phyloP scores from a whole-genome alignment of 2,797 vertebrate species.

The Sebastes alutus region DNA sequence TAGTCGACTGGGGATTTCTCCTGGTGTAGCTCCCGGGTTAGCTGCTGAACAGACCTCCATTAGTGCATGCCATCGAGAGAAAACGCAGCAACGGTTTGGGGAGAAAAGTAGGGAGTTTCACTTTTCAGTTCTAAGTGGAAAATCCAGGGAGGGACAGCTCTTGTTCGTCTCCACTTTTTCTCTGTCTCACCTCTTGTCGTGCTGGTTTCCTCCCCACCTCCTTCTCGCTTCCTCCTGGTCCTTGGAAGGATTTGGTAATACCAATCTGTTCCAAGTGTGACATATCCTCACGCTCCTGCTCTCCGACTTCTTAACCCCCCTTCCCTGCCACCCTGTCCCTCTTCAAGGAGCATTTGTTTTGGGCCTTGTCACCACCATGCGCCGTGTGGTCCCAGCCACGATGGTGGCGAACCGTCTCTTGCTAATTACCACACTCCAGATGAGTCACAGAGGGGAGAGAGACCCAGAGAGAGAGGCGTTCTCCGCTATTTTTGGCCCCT shows the following conservation, averaged over 20 bases:
- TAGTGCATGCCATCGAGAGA: not conserved
- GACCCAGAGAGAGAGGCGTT: conserved; percentile 41
- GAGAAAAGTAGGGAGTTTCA: conserved; percentile 11
- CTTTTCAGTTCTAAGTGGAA: conserved; percentile 41
- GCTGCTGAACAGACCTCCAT: conserved; percentile 47
- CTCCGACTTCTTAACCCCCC: conserved; percentile 11
- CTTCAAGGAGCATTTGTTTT: conserved; percentile 77
- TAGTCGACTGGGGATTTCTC: conserved; percentile 39
- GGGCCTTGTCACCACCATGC: conserved; percentile 68
- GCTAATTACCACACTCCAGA: conserved; percentile 79
- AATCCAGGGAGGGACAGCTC: conserved; percentile 27
- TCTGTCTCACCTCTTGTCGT: conserved; percentile 51
- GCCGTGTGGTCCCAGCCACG: conserved; percentile 71
- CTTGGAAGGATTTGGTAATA: conserved; percentile 75
- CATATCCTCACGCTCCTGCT: conserved; percentile 51
- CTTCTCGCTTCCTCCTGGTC: conserved; percentile 33
- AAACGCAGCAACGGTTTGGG: not conserved
- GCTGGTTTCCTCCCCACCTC: conserved; percentile 44
- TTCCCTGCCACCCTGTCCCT: conserved; percentile 42
- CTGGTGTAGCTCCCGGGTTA: conserved; percentile 27
- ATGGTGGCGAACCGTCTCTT: conserved; percentile 75
- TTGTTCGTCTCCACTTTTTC: conserved; percentile 33
- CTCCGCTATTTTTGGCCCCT: conserved; percentile 77
- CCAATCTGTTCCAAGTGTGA: conserved; percentile 74
- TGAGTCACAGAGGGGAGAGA: conserved; percentile 70